Conservation (phyloP, 2,888 invertebrate genomes). For the Drosophila emarginata region DNA sequence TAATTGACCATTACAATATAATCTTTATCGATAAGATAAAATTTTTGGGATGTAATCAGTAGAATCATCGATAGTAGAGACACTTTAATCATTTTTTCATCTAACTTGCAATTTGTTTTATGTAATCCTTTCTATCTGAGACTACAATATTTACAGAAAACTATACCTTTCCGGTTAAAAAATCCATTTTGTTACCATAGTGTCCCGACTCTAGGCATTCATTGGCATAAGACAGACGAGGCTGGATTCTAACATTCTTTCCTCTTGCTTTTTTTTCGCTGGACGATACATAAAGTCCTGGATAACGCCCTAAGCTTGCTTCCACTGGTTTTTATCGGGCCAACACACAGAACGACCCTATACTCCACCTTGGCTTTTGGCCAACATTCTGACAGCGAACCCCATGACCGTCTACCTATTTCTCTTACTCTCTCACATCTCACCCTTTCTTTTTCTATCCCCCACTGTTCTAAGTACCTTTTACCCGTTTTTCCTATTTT, state of each 20-base stretch:
- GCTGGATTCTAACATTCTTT: neutral
- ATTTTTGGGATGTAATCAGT: too few species aligned
- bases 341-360: slow-evolving; percentile 26
- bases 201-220: slow-evolving; percentile 4
- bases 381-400: slow-evolving; percentile 21
- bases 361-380: slow-evolving; percentile 43
- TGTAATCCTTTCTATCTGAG: too few species aligned
- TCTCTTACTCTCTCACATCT: slow-evolving; percentile 14
- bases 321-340: slow-evolving; percentile 12
- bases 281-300: slow-evolving; percentile 3
- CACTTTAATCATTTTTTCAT: too few species aligned
- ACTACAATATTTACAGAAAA: neutral
- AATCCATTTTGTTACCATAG: neutral
- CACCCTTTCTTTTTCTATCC: slow-evolving; percentile 1
- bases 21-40: too few species aligned
- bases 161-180: neutral
- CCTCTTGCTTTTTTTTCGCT: neutral
- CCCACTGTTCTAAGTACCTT: neutral
- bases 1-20: too few species aligned
- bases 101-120: too few species aligned
- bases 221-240: slow-evolving; percentile 20
- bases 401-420: neutral
- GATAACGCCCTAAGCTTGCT: neutral
- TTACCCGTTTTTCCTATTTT: neutral
- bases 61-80: too few species aligned